phyloP scores from a whole-genome alignment of 1,140 invertebrate species.

The Hyposmocoma kahamanoa region DNA sequence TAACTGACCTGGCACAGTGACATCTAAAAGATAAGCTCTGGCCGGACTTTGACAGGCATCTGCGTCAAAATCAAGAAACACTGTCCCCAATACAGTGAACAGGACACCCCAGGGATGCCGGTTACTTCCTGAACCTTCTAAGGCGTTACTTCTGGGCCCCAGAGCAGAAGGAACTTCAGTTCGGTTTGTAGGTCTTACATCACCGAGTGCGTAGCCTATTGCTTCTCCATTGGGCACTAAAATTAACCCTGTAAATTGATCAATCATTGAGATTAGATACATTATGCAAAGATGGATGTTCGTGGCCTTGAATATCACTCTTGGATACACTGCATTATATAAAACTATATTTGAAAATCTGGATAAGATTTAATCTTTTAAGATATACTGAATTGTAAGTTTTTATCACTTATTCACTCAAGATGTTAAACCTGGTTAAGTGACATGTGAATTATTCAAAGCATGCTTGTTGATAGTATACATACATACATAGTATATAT shows the following conservation, averaged over 20 bases:
- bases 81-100: constrained; percentile 94
- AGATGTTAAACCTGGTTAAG: no score
- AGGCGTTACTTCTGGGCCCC: constrained; percentile 52
- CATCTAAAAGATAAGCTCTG: constrained; percentile 93
- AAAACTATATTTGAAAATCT: no score
- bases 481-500: no score
- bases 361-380: no score
- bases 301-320: no score
- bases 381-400: no score
- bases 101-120: constrained; percentile 90
- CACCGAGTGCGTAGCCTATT: constrained; percentile 87
- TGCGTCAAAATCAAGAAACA: constrained; percentile 95
- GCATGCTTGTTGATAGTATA: no score
- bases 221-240: constrained; percentile 93
- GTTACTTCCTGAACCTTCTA: constrained; percentile 40
- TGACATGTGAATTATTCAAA: no score
- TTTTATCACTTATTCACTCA: no score
- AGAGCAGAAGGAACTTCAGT: constrained; percentile 43
- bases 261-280: not conserved
- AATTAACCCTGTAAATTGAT: constrained; percentile 79
- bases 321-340: no score
- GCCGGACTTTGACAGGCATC: constrained; percentile 97
- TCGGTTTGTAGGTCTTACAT: constrained; percentile 67
- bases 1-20: constrained; percentile 86
- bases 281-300: no score